phyloP scores from a whole-genome alignment of 2,113 vertebrate species.

The Lethenteron reissneri region DNA sequence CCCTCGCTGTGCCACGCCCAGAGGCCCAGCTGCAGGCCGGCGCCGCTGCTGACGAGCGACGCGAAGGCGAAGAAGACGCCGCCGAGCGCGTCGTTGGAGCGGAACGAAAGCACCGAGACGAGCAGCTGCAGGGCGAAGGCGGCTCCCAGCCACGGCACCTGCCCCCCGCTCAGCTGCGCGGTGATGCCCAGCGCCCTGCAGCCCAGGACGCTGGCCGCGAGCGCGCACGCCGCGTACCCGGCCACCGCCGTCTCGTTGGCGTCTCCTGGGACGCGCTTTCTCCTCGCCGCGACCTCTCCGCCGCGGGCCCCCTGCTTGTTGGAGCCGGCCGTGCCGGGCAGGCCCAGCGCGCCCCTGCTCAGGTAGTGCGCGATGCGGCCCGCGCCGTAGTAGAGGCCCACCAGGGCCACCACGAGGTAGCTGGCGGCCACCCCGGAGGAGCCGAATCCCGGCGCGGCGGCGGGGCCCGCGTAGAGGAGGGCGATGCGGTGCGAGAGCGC shows the following conservation, averaged over 20 bases:
- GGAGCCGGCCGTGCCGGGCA: no score
- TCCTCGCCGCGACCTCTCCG: no score
- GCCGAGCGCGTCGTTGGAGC: constrained; percentile 26
- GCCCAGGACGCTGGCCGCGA: constrained; percentile 23
- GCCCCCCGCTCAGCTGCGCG: constrained; percentile 23
- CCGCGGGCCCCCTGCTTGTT: no score
- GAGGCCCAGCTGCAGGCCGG: constrained; percentile 17
- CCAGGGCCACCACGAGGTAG: constrained; percentile 33
- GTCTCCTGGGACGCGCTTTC: no score
- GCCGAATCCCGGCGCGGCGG: constrained; percentile 18
- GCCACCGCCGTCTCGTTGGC: no score
- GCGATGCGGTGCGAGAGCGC: constrained; percentile 45
- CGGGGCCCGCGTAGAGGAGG: constrained; percentile 12
- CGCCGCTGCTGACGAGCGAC: constrained; percentile 27
- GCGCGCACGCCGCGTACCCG: no score
- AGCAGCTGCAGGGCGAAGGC: constrained; percentile 37
- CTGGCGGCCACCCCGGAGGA: constrained; percentile 35
- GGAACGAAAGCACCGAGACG: constrained; percentile 33
- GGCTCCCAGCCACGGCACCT: constrained; percentile 56
- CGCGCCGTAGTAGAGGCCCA: constrained; percentile 32
- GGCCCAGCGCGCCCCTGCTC: constrained; percentile 11
- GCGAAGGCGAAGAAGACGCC: constrained; percentile 44
- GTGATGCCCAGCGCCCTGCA: constrained; percentile 41
- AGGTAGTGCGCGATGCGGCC: constrained; percentile 27
- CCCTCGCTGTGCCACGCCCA: background rate